These are phyloP conservation scores for Melipona quadrifasciata DNA, from an alignment of 1,140 invertebrate species.

Conservation along the genomic window DNA sequence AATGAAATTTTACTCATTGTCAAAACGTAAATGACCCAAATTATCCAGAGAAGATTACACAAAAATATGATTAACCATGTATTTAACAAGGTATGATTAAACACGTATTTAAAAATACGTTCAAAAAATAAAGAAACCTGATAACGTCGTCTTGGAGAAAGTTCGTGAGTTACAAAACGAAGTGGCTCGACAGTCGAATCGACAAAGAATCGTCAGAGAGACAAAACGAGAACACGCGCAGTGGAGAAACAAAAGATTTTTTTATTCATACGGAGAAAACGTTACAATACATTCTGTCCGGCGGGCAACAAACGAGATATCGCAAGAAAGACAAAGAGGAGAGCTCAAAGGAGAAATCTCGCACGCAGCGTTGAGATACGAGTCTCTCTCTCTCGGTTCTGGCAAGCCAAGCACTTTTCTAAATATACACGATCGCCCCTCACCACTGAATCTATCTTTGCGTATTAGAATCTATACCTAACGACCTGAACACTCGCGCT, in stretches of 20 bases:
- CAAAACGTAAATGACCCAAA: no score
- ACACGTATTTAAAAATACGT: no score
- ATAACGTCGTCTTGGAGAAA: no score
- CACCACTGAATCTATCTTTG: conserved; percentile 82
- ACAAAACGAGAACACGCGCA: background rate
- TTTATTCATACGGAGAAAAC: background rate
- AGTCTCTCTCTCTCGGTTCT: conserved; percentile 74
- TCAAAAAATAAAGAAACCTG: no score
- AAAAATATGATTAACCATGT: no score
- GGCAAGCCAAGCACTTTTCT: conserved; percentile 81
- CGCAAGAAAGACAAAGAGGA: conserved; percentile 19
- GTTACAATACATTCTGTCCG: background rate
- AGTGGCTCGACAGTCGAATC: background rate
- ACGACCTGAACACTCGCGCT: conserved; percentile 52
- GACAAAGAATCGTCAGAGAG: no score
- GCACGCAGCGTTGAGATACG: conserved; percentile 50
- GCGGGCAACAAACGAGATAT: background rate
- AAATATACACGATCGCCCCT: conserved; percentile 80
- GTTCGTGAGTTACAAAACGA: no score
- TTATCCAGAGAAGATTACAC: no score
- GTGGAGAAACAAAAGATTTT: no score
- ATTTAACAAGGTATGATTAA: no score
- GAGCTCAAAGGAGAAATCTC: conserved; percentile 57
- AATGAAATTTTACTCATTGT: no score
- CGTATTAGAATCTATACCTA: conserved; percentile 80